Base-by-base conservation (phyloP, 2,888 invertebrate species). In the Lottia gigantea region DNA sequence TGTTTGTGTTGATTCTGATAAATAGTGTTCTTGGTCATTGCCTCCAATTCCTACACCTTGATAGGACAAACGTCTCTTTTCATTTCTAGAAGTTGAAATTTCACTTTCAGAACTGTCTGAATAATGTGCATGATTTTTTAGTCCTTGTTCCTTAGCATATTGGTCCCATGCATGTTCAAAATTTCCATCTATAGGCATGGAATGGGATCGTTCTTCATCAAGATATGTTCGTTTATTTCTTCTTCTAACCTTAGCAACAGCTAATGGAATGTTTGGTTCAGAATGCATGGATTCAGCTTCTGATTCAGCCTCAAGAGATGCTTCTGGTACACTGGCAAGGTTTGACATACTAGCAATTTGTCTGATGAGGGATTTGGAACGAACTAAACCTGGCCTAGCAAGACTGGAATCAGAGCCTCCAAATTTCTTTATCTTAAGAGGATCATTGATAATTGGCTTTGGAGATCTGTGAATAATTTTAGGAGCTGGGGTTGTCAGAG, bases 281-380 rank as follows among this genome's bases (percentile, higher is more conserved):
- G 74, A 76, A 45, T 69, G 67, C 25, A 63, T 64, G 40, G 62
- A 15, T n/a, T 62, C 70, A 46, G 47, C 66, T 12, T 77, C 73
- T 40, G 78, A 80, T 15, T 73, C 75, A n/a, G 76, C 76, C 71
- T 85, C 85, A 62, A 74, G 67, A 2, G 80, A 62, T 25, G 80
- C 79, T 70, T 84, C 84, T 47, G 85, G 85, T 26, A 85, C 85
- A 80, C 81, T 85, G 19, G 83, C 83, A 55, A 85, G 73, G 71
- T 81, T 83, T 12, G 81, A 78, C 64, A 80, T 79, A 75, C 85
- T 83, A 46, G 79, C 72, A 26, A 81, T 76, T 62, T 81, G 80
- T 66, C 80, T 71, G n/a, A 70, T 47, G 19, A 68, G 62, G 46
- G 76, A 73, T n/a, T 72, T 66, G 15, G 69, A 63, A 25, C 65